Conservation (phyloP, 2,888 invertebrate genomes). For the Lottia gigantea region DNA sequence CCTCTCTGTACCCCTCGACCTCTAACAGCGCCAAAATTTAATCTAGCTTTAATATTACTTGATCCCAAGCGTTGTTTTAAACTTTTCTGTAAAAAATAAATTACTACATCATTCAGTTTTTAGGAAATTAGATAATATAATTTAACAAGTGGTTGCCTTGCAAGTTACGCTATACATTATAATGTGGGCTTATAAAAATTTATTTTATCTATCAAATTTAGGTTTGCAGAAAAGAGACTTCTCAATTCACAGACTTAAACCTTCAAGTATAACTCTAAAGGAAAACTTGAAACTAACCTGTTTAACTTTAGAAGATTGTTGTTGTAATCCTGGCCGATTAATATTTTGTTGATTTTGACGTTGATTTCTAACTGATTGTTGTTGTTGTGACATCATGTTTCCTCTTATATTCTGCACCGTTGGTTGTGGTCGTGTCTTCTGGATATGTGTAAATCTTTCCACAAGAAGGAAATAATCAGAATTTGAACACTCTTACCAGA, state of each 20-base stretch:
- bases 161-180: too few relatives aligned
- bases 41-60: conserved; percentile 53
- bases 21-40: conserved; percentile 44
- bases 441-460: conserved; percentile 59
- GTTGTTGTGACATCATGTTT: conserved; percentile 55
- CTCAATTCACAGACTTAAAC: too few relatives aligned
- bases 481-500: conserved; percentile 5
- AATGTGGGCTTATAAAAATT: too few relatives aligned
- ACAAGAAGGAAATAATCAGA: conserved; percentile 5
- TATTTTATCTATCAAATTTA: too few relatives aligned
- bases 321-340: conserved; percentile 65
- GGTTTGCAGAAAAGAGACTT: too few relatives aligned
- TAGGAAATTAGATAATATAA: too few relatives aligned
- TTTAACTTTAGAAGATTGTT: conserved; percentile 17
- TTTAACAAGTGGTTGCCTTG: too few relatives aligned
- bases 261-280: too few relatives aligned
- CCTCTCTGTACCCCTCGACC: conserved; percentile 43
- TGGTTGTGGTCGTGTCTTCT: conserved; percentile 46
- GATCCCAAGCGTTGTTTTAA: conserved; percentile 42
- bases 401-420: conserved; percentile 52
- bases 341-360: conserved; percentile 71
- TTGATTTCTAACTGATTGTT: conserved; percentile 66
- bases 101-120: too few relatives aligned
- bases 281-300: neutral
- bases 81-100: conserved; percentile 30